Evolutionary conservation across 2,888 invertebrate species (phyloP).

Genomic region (Chaitophorus viminalis): DNA sequence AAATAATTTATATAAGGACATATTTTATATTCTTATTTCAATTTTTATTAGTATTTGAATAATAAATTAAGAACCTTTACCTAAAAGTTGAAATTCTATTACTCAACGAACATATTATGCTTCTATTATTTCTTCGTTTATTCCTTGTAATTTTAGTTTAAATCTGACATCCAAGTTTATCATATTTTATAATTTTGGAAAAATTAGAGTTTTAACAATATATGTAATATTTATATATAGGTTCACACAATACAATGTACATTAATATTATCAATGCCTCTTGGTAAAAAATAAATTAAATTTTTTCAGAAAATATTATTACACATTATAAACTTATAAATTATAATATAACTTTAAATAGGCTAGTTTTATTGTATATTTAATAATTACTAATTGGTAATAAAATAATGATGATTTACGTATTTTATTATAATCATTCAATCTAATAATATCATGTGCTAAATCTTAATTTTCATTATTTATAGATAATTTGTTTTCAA

Average conservation of each 20-base stretch:
- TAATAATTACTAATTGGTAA: conserved; percentile 8
- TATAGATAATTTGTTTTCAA: conserved; percentile 85
- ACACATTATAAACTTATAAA: not conserved
- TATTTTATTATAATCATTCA: not conserved
- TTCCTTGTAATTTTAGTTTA: too few species aligned
- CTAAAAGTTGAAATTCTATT: too few species aligned
- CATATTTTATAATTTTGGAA: too few species aligned
- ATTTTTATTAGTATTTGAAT: not conserved
- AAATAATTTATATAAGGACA: not conserved
- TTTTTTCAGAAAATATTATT: too few species aligned
- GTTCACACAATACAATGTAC: too few species aligned
- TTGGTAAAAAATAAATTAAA: too few species aligned
- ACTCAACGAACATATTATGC: too few species aligned
- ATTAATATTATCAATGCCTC: too few species aligned
- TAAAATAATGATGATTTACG: not conserved
- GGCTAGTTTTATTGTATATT: not conserved
- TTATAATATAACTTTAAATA: not conserved
- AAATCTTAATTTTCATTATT: conserved; percentile 64
- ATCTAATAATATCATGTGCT: not conserved
- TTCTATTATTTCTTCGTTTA: too few species aligned
- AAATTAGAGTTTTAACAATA: too few species aligned
- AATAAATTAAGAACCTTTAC: not conserved
- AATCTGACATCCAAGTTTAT: too few species aligned
- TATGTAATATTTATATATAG: too few species aligned
- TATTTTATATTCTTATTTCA: not conserved